Evolutionary conservation across 2,797 vertebrate genomes (phyloP).

Genomic region (Mus minutoides): DNA sequence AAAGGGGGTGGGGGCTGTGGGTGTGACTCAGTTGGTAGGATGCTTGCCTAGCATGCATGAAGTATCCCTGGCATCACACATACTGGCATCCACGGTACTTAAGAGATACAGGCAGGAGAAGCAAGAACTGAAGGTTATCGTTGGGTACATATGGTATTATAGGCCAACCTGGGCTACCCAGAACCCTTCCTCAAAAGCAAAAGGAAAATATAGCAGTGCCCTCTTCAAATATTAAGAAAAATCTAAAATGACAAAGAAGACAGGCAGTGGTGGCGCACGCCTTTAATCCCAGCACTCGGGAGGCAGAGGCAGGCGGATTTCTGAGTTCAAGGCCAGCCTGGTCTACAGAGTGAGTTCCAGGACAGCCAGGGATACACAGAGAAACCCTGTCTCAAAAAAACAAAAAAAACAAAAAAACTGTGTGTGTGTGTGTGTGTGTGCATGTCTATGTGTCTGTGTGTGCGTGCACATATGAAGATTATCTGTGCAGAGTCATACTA

Average conservation of each 20-base stretch:
- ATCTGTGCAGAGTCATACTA: not conserved
- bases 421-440: not conserved
- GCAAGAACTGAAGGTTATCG: not conserved
- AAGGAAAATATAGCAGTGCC: not conserved
- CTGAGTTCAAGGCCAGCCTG: not conserved
- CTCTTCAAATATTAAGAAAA: not conserved
- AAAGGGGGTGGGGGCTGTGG: not conserved
- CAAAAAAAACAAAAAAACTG: not conserved
- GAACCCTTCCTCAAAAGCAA: not conserved
- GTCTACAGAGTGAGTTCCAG: not conserved
- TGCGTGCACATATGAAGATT: not conserved
- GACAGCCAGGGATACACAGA: not conserved
- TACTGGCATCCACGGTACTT: not conserved
- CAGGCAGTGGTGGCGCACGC: not conserved
- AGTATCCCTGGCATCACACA: not conserved
- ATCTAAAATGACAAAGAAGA: not conserved
- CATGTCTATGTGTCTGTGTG: not conserved
- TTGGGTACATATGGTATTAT: not conserved
- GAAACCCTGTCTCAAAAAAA: not conserved
- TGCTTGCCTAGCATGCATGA: not conserved
- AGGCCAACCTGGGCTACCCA: not conserved
- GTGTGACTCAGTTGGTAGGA: not conserved
- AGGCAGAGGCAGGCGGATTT: not conserved
- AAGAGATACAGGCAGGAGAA: not conserved
- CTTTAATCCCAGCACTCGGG: not conserved